A percentile compares a stretch with the other conserved stretches of the same genome.
Evolutionary conservation across 2,888 invertebrate species (phyloP).

Genomic region (Azorinus chamasolen): DNA sequence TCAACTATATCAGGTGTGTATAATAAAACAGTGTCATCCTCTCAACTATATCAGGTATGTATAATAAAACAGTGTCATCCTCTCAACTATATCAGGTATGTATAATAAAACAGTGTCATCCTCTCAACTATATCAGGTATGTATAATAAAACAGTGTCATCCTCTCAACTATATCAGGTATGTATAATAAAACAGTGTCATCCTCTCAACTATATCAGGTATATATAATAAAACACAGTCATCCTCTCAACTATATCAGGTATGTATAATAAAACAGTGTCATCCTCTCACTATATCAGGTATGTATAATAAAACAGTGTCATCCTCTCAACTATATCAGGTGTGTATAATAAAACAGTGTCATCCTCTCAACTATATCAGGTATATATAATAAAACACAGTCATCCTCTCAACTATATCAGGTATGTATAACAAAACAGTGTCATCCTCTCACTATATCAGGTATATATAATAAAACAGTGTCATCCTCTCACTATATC

Average conservation of each 20-base stretch:
- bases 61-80: constrained; percentile 99
- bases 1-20: constrained; percentile 95
- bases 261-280: constrained; percentile 53
- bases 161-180: constrained; percentile 97
- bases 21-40: no score
- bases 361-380: no score
- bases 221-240: constrained; percentile 99
- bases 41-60: no score
- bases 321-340: constrained; percentile 99
- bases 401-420: constrained; percentile 99
- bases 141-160: constrained; percentile 99
- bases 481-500: no score
- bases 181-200: not conserved
- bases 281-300: no score
- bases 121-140: no score
- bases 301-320: constrained; percentile 99
- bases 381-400: constrained; percentile 99
- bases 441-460: constrained; percentile 99
- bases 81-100: constrained; percentile 95
- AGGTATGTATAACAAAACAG: constrained; percentile 89
- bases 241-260: constrained; percentile 98
- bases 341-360: constrained; percentile 65
- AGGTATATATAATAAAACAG: constrained; percentile 86
- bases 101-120: no score
- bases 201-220: no score